Evolutionary conservation across 1,140 invertebrate genomes (phyloP).

Genomic region (Trinorchestia longiramus): DNA sequence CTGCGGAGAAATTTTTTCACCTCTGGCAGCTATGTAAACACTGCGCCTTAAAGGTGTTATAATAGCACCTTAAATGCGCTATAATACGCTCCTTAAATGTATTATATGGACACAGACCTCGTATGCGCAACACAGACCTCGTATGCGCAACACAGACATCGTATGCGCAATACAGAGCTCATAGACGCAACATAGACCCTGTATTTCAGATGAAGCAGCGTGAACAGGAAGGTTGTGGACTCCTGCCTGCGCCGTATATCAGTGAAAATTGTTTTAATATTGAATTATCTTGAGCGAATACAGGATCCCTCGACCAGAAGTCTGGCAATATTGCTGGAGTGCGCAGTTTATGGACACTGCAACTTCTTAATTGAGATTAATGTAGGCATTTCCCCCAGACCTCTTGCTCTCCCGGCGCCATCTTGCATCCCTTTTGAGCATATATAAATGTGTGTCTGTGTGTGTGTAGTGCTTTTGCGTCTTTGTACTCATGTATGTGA

Average conservation of each 20-base stretch:
- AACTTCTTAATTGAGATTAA: slow-evolving; percentile 47
- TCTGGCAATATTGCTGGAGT: slow-evolving; percentile 5
- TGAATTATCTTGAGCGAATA: slow-evolving; percentile 13
- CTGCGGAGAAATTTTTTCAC: too few relatives aligned
- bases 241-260: not conserved
- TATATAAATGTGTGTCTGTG: not conserved
- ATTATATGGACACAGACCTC: not conserved
- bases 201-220: not conserved
- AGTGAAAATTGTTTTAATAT: slow-evolving; percentile 21
- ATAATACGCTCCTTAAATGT: too few relatives aligned
- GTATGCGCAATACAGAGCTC: not conserved
- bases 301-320: not conserved
- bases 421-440: not conserved
- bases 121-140: not conserved
- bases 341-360: slow-evolving; percentile 7
- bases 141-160: not conserved
- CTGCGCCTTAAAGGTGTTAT: too few relatives aligned
- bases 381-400: not conserved
- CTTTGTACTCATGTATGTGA: not conserved
- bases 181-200: not conserved
- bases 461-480: not conserved
- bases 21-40: too few relatives aligned
- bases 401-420: not conserved
- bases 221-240: not conserved
- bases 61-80: too few relatives aligned